Base-by-base conservation (phyloP, 2,888 invertebrate species). In the Thymelicus lineola region DNA sequence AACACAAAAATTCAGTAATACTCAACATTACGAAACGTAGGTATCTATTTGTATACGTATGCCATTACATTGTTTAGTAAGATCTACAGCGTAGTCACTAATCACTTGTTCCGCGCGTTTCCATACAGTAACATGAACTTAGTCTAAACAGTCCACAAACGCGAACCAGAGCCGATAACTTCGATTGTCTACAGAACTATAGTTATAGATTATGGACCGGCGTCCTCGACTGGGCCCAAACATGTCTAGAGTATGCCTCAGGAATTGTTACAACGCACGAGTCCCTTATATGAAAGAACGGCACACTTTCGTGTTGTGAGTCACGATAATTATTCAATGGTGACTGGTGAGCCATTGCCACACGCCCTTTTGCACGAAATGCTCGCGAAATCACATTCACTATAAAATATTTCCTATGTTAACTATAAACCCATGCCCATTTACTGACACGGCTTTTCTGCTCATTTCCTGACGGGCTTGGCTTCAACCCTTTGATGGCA, bases 311-410 rank as follows among this genome's bases (percentile, higher is more conserved):
- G 45, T 65, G 65, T 36, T 46, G 28, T 65, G 65, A 65, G 28
- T 65, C 65, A 65, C 15, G 57, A 55, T 65, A 57, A 65, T 63
- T 63, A 50, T 65, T 65, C 65, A 55, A 65, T 57, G 65, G 65
- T 57, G 53, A 55, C 57, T 57, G 65, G 65, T 57, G 53, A 53
- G 53, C 53, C 17, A 53, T 53, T 20, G 12, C 17, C 3, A 36
- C 57, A 57, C 57, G 36, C 57, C 57, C 53, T 53, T 57, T 57
- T 57, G 57, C 28, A 36, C 57, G 57, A 36, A 36, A 36, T 57
- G 57, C n/a, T 57, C 14, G 36, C 57, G n/a, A 57, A 57, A 57
- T 57, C 57, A 57, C 57, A 36, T 15, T 36, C 3, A 36, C 57
- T 57, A 36, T 57, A 14, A 28, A 55, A 3, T 35, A 55, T 55